phyloP scores from a whole-genome alignment of 2,797 vertebrate genomes.

The Takifugu ocellatus region DNA sequence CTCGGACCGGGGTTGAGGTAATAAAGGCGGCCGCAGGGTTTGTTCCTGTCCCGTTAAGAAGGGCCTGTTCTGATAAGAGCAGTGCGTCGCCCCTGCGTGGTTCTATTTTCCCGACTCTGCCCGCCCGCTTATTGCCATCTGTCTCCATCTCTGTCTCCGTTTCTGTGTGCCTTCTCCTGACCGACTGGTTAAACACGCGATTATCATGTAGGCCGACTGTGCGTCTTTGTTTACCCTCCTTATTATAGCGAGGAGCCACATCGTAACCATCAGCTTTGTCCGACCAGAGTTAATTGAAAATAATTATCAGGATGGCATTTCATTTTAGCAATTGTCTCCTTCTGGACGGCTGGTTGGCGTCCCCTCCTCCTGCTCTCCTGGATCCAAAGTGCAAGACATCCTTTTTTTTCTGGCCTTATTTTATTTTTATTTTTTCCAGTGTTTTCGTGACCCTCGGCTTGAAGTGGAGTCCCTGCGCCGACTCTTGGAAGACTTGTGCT shows the following conservation, averaged over 20 bases:
- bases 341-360: constrained; percentile 46
- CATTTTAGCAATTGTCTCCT: constrained; percentile 70
- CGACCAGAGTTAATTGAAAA: constrained; percentile 67
- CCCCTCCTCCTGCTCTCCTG: constrained; percentile 56
- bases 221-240: constrained; percentile 53
- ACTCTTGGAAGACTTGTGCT: constrained; percentile 28
- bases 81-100: constrained; percentile 8
- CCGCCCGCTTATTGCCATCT: constrained; percentile 31
- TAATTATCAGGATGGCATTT: constrained; percentile 73
- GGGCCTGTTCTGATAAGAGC: constrained; percentile 38
- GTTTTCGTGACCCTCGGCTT: constrained; percentile 29
- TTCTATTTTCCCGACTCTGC: background rate
- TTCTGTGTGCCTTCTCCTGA: constrained; percentile 23
- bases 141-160: constrained; percentile 31
- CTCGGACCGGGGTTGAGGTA: constrained; percentile 38
- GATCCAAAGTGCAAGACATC: constrained; percentile 25
- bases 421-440: constrained; percentile 39
- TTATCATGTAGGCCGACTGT: constrained; percentile 45
- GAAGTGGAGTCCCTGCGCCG: constrained; percentile 32
- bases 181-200: constrained; percentile 26
- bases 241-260: constrained; percentile 54
- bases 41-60: constrained; percentile 45
- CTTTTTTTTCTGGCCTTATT: constrained; percentile 22
- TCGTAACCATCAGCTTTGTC: constrained; percentile 62
- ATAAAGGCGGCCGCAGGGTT: constrained; percentile 48